phyloP scores from a whole-genome alignment of 2,888 invertebrate species.

The Ganaspis brasiliensis region DNA sequence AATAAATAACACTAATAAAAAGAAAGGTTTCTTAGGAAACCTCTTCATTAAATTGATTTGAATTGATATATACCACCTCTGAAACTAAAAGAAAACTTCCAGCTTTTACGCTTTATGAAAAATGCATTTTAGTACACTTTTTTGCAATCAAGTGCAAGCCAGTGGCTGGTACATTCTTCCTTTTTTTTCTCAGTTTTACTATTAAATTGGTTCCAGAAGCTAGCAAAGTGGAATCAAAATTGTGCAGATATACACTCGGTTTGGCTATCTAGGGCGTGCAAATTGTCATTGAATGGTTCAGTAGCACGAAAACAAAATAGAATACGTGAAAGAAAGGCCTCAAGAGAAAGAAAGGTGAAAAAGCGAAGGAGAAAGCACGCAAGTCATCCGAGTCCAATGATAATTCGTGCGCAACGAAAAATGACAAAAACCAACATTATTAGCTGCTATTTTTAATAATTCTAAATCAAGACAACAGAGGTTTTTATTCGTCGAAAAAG shows the following conservation, averaged over 20 bases:
- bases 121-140: not conserved
- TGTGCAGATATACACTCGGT: not conserved
- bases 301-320: conserved; percentile 9
- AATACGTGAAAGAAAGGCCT: not conserved
- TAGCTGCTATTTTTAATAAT: conserved; percentile 10
- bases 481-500: not conserved
- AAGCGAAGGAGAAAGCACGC: conserved; percentile 50
- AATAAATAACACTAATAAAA: too few relatives aligned
- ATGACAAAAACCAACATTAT: not conserved
- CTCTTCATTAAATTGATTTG: conserved; percentile 7
- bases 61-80: too few relatives aligned
- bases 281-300: conserved; percentile 14
- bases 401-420: conserved; percentile 53
- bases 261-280: conserved; percentile 4
- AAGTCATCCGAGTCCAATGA: conserved; percentile 49
- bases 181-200: not conserved
- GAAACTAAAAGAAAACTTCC: not conserved
- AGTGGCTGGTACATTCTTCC: not conserved
- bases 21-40: too few relatives aligned
- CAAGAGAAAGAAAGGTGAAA: conserved; percentile 35
- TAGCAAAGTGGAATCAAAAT: not conserved
- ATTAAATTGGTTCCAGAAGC: not conserved
- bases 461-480: not conserved
- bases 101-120: conserved; percentile 4
- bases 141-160: not conserved